A percentile compares a stretch with the other conserved stretches of the same genome.
Conservation (phyloP, 2,888 invertebrate species). For the Perdita meconis region DNA sequence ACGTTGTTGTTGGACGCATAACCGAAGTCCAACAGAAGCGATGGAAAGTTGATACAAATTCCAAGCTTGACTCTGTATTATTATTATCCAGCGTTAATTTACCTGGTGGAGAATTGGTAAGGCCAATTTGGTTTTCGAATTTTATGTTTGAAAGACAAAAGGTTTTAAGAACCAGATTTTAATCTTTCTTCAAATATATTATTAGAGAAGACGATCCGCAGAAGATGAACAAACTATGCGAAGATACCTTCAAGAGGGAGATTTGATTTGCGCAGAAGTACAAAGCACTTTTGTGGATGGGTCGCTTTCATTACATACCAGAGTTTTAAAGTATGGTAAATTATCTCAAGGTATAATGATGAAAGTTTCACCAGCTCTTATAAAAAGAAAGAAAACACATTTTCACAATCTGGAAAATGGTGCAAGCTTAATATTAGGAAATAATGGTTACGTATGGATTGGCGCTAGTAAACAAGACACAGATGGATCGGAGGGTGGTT, state of each 20-base stretch:
- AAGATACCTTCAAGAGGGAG: conserved; percentile 96
- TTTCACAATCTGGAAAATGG: conserved; percentile 97
- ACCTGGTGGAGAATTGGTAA: conserved; percentile 97
- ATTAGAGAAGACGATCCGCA: conserved; percentile 92
- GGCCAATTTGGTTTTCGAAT: too few species aligned
- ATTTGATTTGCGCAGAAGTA: conserved; percentile 98
- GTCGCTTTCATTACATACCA: conserved; percentile 95
- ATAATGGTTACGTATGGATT: conserved; percentile 98
- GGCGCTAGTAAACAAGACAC: conserved; percentile 89
- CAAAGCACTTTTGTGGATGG: conserved; percentile 97
- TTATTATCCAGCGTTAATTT: conserved; percentile 97
- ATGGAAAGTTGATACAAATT: conserved; percentile 98
- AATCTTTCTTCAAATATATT: conserved; percentile 7
- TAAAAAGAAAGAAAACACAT: conserved; percentile 97
- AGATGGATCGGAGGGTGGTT: conserved; percentile 89
- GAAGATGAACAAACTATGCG: conserved; percentile 99
- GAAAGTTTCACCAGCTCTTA: conserved; percentile 95
- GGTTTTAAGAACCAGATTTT: too few species aligned
- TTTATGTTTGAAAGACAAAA: too few species aligned
- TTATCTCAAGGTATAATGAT: conserved; percentile 94
- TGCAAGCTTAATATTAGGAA: conserved; percentile 96
- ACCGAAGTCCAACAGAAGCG: conserved; percentile 96
- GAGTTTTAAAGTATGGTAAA: conserved; percentile 99
- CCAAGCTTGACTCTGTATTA: conserved; percentile 94
- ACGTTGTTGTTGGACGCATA: conserved; percentile 97